Conservation (phyloP, 2,113 vertebrate genomes). For the Miniopterus natalensis region DNA sequence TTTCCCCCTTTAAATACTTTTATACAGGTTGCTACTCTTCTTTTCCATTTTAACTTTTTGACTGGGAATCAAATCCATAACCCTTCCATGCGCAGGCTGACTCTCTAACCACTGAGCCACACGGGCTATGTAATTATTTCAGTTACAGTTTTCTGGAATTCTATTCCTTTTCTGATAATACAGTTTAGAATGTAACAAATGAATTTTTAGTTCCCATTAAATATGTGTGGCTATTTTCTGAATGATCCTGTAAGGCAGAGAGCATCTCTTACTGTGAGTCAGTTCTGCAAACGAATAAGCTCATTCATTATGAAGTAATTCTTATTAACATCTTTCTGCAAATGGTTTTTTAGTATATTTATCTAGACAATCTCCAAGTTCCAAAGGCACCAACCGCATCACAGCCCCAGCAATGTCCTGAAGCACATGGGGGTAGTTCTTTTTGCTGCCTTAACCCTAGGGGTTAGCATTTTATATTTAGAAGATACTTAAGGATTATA, state of each 20-base stretch:
- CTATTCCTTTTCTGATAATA: background rate
- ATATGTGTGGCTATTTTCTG: background rate
- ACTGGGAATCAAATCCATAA: too few relatives aligned
- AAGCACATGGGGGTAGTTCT: background rate
- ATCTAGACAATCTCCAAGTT: background rate
- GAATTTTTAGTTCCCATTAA: background rate
- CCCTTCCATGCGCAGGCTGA: too few relatives aligned
- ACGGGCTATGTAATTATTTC: background rate
- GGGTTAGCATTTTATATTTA: slow-evolving; percentile 33
- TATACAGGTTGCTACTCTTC: background rate
- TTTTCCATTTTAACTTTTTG: background rate
- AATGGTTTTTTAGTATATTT: background rate
- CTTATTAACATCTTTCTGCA: background rate
- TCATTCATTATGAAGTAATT: slow-evolving; percentile 23
- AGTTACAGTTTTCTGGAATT: background rate
- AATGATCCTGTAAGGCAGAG: background rate
- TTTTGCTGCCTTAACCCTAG: background rate
- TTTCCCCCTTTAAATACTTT: slow-evolving; percentile 2
- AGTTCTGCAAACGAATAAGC: background rate
- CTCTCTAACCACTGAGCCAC: too few relatives aligned
- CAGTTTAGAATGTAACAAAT: background rate
- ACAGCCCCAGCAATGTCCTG: background rate
- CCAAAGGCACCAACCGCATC: background rate
- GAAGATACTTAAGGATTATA: background rate
- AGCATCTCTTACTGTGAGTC: background rate